Evolutionary conservation across 2,888 invertebrate genomes (phyloP).

Genomic region (Papilio gigon): DNA sequence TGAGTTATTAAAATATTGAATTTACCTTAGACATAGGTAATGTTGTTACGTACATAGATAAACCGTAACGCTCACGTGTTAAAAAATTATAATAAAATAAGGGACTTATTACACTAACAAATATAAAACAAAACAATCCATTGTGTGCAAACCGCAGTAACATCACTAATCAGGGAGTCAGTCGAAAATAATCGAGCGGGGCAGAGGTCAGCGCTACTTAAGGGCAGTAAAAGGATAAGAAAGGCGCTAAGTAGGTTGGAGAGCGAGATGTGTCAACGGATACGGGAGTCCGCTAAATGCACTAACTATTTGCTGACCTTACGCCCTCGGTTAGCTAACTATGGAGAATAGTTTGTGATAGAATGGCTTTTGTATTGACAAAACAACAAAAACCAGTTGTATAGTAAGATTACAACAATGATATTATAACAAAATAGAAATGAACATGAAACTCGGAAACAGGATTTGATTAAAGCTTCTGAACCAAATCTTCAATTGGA

Average conservation of each 20-base stretch:
- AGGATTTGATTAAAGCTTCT: too few species aligned
- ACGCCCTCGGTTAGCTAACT: conserved; percentile 33
- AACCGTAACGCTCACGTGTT: too few species aligned
- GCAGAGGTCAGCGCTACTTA: conserved; percentile 39
- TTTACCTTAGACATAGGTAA: too few species aligned
- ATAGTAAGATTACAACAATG: too few species aligned
- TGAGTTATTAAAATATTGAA: too few species aligned
- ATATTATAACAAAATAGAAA: too few species aligned
- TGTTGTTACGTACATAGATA: too few species aligned
- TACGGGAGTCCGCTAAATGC: conserved; percentile 42
- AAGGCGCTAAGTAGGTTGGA: conserved; percentile 37
- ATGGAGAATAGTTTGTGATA: conserved; percentile 2
- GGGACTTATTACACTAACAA: not conserved
- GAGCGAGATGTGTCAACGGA: conserved; percentile 43
- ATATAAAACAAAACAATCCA: not conserved
- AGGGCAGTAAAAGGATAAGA: conserved; percentile 43
- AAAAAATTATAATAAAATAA: not conserved
- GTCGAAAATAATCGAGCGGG: conserved; percentile 34
- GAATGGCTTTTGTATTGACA: not conserved
- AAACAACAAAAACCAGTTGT: too few species aligned
- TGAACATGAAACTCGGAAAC: too few species aligned
- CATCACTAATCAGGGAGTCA: conserved; percentile 34
- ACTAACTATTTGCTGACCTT: conserved; percentile 43
- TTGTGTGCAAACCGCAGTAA: conserved; percentile 7
- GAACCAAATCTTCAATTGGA: too few species aligned